Conservation (phyloP, 2,797 vertebrate genomes). For the Brachymystax lenok region DNA sequence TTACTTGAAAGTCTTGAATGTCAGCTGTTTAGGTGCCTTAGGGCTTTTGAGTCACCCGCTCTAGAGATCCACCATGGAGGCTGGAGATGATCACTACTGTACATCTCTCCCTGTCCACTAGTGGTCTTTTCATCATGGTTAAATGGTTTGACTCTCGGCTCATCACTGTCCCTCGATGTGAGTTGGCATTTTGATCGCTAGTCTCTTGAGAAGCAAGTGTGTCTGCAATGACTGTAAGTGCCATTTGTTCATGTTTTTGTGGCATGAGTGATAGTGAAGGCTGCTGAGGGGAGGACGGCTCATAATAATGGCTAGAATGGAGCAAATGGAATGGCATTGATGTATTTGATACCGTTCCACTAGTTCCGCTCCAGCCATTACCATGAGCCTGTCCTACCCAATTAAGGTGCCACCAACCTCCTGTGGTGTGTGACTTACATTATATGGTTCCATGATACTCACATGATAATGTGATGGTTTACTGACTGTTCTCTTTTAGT, state of each 20-base stretch:
- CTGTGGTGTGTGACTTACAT: neutral
- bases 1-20: too few species aligned
- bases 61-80: neutral
- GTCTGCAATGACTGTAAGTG: constrained; percentile 31
- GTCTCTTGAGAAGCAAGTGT: neutral
- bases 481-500: neutral
- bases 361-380: too few species aligned
- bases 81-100: neutral
- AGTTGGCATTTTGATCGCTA: neutral
- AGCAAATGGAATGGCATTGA: too few species aligned
- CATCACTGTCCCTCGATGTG: constrained; percentile 8
- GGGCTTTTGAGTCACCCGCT: too few species aligned
- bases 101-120: neutral
- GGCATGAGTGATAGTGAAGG: too few species aligned
- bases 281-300: too few species aligned
- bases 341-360: too few species aligned
- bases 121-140: neutral
- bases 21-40: too few species aligned
- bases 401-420: too few species aligned
- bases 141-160: neutral
- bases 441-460: neutral
- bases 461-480: neutral
- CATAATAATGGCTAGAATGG: too few species aligned
- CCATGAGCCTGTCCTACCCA: too few species aligned
- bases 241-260: neutral